Evolutionary conservation across 2,888 invertebrate genomes (phyloP).

Genomic region (Labia minor): DNA sequence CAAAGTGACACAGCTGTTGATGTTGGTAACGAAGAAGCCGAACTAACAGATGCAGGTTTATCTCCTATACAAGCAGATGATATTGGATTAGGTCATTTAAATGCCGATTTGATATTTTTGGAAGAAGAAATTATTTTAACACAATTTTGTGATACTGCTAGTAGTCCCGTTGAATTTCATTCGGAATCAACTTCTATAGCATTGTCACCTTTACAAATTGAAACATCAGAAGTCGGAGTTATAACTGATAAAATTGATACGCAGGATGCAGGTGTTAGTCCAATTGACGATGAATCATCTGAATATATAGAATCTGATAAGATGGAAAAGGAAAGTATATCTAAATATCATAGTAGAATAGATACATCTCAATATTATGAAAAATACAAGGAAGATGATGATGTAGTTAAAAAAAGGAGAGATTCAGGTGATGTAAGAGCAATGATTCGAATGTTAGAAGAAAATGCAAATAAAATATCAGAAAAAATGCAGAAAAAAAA

Average conservation of each 20-base stretch:
- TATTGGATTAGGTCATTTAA: slow-evolving; percentile 31
- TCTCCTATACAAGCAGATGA: slow-evolving; percentile 47
- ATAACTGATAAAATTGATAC: slow-evolving; percentile 42
- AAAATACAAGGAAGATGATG: slow-evolving; percentile 30
- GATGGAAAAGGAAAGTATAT: slow-evolving; percentile 14
- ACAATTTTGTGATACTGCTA: slow-evolving; percentile 40
- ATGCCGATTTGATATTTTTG: slow-evolving; percentile 34
- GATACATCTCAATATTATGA: slow-evolving; percentile 31
- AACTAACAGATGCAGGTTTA: slow-evolving; percentile 44
- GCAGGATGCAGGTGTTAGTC: slow-evolving; percentile 44
- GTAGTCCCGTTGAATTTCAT: slow-evolving; percentile 42
- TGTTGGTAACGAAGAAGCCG: slow-evolving; percentile 40
- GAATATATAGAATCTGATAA: slow-evolving; percentile 20
- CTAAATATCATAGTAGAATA: slow-evolving; percentile 24
- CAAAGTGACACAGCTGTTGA: slow-evolving; percentile 39
- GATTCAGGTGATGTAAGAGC: slow-evolving; percentile 46
- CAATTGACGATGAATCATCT: slow-evolving; percentile 37
- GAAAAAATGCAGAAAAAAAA: slow-evolving; percentile 34
- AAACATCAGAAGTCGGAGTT: slow-evolving; percentile 43
- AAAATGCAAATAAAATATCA: slow-evolving; percentile 36
- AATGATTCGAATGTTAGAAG: slow-evolving; percentile 44
- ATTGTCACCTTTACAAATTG: slow-evolving; percentile 36
- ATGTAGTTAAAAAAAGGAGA: slow-evolving; percentile 27
- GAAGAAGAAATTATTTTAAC: slow-evolving; percentile 33
- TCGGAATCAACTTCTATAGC: slow-evolving; percentile 36